Conservation (phyloP, 2,888 invertebrate species). For the Chesias legatella region DNA sequence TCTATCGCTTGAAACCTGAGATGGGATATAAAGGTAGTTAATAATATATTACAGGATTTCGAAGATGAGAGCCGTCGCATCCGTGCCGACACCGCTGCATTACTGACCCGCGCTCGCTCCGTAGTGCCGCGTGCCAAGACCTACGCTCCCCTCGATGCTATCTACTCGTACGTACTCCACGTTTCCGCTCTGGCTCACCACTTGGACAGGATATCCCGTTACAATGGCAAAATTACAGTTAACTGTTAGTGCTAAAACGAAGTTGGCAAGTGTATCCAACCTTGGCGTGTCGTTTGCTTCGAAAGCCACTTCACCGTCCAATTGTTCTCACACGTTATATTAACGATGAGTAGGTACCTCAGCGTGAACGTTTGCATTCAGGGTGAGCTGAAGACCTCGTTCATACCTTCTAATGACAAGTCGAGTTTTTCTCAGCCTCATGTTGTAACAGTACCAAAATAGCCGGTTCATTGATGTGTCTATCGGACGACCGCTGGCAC, state of each 20-base stretch:
- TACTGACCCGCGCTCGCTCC: constrained; percentile 87
- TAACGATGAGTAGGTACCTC: constrained; percentile 2
- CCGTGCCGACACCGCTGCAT: constrained; percentile 87
- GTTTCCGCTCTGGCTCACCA: constrained; percentile 6
- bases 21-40: not conserved
- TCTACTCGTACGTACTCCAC: constrained; percentile 66
- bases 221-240: constrained; percentile 6
- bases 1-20: no score
- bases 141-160: constrained; percentile 75
- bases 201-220: constrained; percentile 13
- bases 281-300: constrained; percentile 1
- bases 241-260: constrained; percentile 1
- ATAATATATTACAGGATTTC: constrained; percentile 82
- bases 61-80: constrained; percentile 91
- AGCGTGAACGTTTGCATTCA: constrained; percentile 28
- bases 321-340: constrained; percentile 8
- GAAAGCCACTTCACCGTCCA: constrained; percentile 9
- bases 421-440: constrained; percentile 63
- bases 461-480: constrained; percentile 63
- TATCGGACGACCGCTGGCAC: constrained; percentile 62
- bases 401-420: constrained; percentile 44
- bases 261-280: constrained; percentile 13
- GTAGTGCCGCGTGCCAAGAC: constrained; percentile 86
- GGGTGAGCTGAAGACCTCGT: constrained; percentile 33
- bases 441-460: constrained; percentile 61